These are phyloP conservation scores for Oostethus manadensis DNA, from an alignment of 2,113 vertebrate species.

Conservation along the genomic window DNA sequence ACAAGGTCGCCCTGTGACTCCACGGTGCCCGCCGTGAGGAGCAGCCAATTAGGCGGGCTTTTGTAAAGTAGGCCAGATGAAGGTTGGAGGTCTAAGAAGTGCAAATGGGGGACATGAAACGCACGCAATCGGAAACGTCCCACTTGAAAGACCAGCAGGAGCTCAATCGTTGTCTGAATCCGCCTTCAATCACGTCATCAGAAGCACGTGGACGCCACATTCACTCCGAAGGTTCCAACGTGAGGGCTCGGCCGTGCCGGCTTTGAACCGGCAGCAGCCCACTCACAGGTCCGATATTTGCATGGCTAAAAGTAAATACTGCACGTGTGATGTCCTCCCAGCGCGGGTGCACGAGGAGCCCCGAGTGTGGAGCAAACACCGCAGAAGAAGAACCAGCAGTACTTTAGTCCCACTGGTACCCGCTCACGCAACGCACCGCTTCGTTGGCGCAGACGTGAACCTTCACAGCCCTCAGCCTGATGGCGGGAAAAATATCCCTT, in stretches of 20 bases:
- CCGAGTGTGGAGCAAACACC: slow-evolving; percentile 4
- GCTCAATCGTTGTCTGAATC: slow-evolving; percentile 7
- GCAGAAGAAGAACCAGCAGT: slow-evolving; percentile 1
- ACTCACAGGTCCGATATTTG: slow-evolving; percentile 27
- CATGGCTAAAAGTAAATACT: too few relatives aligned
- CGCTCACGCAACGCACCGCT: background rate
- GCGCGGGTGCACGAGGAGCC: too few relatives aligned
- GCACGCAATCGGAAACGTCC: slow-evolving; percentile 13
- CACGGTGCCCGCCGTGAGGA: slow-evolving; percentile 54
- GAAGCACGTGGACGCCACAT: slow-evolving; percentile 46
- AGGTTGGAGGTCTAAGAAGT: slow-evolving; percentile 31
- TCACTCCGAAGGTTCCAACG: slow-evolving; percentile 63
- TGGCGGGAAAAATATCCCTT: too few relatives aligned
- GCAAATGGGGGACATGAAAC: slow-evolving; percentile 24
- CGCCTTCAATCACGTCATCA: slow-evolving; percentile 51
- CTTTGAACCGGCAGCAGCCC: slow-evolving; percentile 52
- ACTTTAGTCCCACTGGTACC: background rate
- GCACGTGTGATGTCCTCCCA: too few relatives aligned
- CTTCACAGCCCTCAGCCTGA: too few relatives aligned
- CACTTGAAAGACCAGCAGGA: slow-evolving; percentile 12
- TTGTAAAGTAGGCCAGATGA: slow-evolving; percentile 38
- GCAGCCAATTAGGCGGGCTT: slow-evolving; percentile 49
- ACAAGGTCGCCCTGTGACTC: slow-evolving; percentile 50
- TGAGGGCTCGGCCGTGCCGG: slow-evolving; percentile 26
- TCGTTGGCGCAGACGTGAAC: too few relatives aligned